Percentiles rank a stretch among this genome's conserved stretches.
Conservation (phyloP, 2,888 invertebrate genomes). For the Sminthurinus aureus region DNA sequence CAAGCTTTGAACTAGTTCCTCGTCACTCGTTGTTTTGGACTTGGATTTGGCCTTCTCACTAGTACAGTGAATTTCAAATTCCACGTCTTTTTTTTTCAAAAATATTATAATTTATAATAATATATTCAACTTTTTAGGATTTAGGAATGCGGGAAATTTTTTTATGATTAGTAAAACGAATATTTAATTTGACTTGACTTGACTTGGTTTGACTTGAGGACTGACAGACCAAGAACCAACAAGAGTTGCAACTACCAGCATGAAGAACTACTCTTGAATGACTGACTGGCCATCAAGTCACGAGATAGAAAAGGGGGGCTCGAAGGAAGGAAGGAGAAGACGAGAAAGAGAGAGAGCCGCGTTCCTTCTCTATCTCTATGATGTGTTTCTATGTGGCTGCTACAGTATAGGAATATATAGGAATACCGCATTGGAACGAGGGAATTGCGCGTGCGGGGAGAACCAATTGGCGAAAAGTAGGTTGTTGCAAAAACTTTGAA, state of each 20-base stretch:
- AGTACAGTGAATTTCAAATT: no score
- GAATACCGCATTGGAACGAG: slow-evolving; percentile 44
- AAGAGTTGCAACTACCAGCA: slow-evolving; percentile 10
- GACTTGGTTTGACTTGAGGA: background rate
- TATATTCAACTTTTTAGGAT: no score
- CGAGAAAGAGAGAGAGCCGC: slow-evolving; percentile 13
- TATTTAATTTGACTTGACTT: background rate
- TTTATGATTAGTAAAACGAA: no score
- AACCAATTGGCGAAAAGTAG: slow-evolving; percentile 38
- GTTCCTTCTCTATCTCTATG: no score
- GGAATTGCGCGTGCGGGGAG: slow-evolving; percentile 46
- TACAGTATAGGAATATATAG: no score
- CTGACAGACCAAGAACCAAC: slow-evolving; percentile 1
- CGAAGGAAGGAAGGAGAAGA: slow-evolving; percentile 1
- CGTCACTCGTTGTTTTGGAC: no score
- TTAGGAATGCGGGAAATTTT: no score
- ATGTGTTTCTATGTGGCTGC: no score
- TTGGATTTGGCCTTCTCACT: no score
- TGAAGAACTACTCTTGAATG: slow-evolving; percentile 28
- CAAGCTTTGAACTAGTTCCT: no score
- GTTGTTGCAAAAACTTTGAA: slow-evolving; percentile 37
- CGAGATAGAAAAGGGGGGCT: slow-evolving; percentile 27
- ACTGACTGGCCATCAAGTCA: slow-evolving; percentile 27
- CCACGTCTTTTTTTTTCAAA: no score
- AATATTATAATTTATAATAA: no score